Conservation (phyloP, 1,140 invertebrate species). For the Zeugodacus cucurbitae region DNA sequence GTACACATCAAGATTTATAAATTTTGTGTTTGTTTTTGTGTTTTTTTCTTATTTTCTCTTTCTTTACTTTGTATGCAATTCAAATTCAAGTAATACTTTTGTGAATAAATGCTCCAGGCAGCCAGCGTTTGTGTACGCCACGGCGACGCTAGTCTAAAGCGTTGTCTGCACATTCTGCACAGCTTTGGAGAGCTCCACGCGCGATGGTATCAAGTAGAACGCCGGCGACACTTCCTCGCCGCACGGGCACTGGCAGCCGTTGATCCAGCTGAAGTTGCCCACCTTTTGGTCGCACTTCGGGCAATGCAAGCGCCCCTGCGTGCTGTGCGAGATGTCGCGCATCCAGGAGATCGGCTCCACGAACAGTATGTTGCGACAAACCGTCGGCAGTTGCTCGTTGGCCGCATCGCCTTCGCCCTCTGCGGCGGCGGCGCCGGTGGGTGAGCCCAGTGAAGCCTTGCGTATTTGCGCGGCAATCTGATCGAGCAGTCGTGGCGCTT, state of each 20-base stretch:
- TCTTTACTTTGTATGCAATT: too few species aligned
- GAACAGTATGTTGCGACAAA: constrained; percentile 79
- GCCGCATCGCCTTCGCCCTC: neutral
- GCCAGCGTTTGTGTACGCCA: too few species aligned
- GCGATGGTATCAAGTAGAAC: constrained; percentile 87
- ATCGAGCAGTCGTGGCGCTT: constrained; percentile 52
- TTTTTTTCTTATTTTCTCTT: neutral
- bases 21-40: neutral
- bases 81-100: constrained; percentile 21
- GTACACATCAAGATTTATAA: constrained; percentile 28
- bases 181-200: constrained; percentile 86
- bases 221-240: constrained; percentile 85
- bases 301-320: constrained; percentile 84
- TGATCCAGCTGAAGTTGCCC: constrained; percentile 86
- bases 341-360: constrained; percentile 87
- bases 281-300: constrained; percentile 84
- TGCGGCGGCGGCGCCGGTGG: neutral
- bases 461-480: constrained; percentile 63
- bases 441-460: constrained; percentile 49
- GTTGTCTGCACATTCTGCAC: constrained; percentile 88
- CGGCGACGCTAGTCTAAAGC: constrained; percentile 68
- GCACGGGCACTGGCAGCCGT: constrained; percentile 85
- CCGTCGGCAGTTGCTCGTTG: constrained; percentile 46
- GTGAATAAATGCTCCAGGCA: neutral
- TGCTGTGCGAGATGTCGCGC: constrained; percentile 74